These are phyloP conservation scores for Pluvialis apricaria DNA, from an alignment of 2,113 vertebrate species.

Conservation along the genomic window DNA sequence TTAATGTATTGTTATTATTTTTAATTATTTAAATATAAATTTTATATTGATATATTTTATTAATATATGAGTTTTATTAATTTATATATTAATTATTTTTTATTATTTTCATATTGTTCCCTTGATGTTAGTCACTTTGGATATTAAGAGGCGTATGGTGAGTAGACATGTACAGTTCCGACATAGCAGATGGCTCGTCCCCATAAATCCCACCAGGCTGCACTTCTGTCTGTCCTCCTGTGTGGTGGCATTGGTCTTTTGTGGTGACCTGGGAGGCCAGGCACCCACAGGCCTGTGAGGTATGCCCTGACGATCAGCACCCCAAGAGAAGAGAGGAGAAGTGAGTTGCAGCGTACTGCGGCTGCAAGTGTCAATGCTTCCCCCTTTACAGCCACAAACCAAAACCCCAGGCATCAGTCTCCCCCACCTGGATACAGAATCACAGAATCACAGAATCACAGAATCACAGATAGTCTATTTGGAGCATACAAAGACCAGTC, in stretches of 20 bases:
- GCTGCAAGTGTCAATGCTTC: background rate
- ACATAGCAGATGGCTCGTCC: background rate
- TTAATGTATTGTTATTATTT: background rate
- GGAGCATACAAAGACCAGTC: background rate
- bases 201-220: background rate
- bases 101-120: background rate
- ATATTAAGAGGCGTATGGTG: background rate
- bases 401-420: background rate
- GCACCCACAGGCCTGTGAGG: background rate
- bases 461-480: background rate
- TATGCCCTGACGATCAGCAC: background rate
- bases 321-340: background rate
- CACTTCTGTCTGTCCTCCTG: background rate
- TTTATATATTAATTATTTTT: background rate
- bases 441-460: no score
- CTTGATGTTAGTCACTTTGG: background rate
- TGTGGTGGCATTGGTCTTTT: accelerated
- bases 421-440: background rate
- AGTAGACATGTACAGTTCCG: background rate
- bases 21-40: background rate
- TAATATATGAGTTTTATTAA: background rate
- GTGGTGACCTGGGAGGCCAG: background rate
- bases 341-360: accelerated
- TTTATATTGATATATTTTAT: background rate
- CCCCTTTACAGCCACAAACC: background rate